Evolutionary conservation across 2,888 invertebrate species (phyloP), one percentile per base, ranked within the genome.

Genomic region (Pollenia griseotomentosa): DNA sequence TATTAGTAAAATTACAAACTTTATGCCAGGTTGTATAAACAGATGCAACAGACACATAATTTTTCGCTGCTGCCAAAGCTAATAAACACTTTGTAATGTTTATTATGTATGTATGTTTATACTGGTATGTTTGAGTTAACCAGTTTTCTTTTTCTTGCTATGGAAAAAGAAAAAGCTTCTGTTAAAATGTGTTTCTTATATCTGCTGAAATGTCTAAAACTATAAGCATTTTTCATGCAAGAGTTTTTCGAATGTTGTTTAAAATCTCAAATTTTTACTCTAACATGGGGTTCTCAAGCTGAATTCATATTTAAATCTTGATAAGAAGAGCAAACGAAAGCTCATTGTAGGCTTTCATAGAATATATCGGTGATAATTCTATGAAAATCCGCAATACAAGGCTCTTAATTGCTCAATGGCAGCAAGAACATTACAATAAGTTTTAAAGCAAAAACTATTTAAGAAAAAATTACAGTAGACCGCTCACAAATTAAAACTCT

Each of bases 21-120:
- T 68, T 33, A 16, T 63, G 33, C 59, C 57, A 46, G 40, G 0
- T 23, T 53, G 63, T 16, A 65, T 51, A 48, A 19, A 63, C 71
- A 74, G 63, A 53, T 48, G 33, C 33, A 33, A 6, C 33, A 33
- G 33, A 51, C 16, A n/a, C 16, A 82, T 75, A 59, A 44, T 82
- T 12, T 59, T 23, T 51, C 55, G 33, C 10, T 61, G 61, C 61
- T 83, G 77, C 77, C 75, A 70, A 61, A 83, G 61, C 63, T 83
- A 83, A 83, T 83, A 77, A 77, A 63, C 40, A 83, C 70, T 70
- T 77, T 83, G 70, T 83, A 59, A 81, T 23, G 16, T 73, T 12
- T 10, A 44, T 71, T 63, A 44, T 46, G 14, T 14, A 12, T 16
- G 65, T 63, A 14, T 33, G 53, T 65, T 63, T 63, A 33, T 6